Base-by-base conservation (phyloP, 2,113 vertebrate genomes). In the Vulpes vulpes region DNA sequence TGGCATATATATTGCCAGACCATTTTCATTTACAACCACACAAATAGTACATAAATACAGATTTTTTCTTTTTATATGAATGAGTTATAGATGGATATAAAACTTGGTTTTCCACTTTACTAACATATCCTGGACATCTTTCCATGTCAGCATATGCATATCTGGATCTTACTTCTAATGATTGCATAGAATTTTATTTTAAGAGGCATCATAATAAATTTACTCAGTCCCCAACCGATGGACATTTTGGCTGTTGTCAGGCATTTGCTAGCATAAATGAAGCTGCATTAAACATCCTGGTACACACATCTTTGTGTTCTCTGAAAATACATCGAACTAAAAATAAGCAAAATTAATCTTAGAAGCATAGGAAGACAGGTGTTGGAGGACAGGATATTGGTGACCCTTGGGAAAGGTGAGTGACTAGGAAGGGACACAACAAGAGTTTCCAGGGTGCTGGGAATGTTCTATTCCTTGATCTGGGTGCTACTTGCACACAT, bases 91-190 rank as follows among this genome's bases (percentile, higher is more conserved):
- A 32, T 55, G 55, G 62, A 65, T 35, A 53, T 38, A 73, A 86
- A 94, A 82, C 51, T 71, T 92, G 53, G 76, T 79, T 94, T 92
- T 65, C 35, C 14, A 65, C 38, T 67, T 92, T n/a, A 4, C 38
- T 83, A 22, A 60, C 9, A 17, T 55, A 78, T 17, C 27, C 92
- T 76, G 49, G 22, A 78, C 35, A 51, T 71, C 69, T 43, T 89
- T 84, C 32, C 53, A 43, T 49, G 53, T 67, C 53, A 83, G 49
- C 89, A 19, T 69, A 82, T 83, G 76, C 12, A 49, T 69, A 82
- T 53, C 51, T 59, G 22, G 8, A 78, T 30, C 59, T 89, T 57
- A 67, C 49, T 80, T 91, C 87, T 87, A 86, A 86, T 60, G 14
- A 65, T 65, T 80, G 11, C 22, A 51, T 64, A 59, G 51, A 59